These are phyloP conservation scores for Mimumesa dahlbomi DNA, from an alignment of 2,888 invertebrate genomes.

Conservation along the genomic window DNA sequence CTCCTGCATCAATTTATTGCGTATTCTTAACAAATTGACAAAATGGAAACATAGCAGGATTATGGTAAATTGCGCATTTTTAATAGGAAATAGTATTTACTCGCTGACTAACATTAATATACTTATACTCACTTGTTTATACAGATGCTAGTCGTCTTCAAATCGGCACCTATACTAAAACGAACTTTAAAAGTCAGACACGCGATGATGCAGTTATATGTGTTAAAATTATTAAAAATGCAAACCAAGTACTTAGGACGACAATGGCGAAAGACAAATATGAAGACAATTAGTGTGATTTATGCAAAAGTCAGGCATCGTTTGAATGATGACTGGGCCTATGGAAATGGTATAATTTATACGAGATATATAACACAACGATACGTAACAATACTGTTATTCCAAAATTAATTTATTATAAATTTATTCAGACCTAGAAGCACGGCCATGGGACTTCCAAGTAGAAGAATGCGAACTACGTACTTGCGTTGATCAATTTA, in stretches of 20 bases:
- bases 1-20: slow-evolving; percentile 96
- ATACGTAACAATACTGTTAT: no score
- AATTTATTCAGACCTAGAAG: slow-evolving; percentile 89
- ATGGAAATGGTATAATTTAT: slow-evolving; percentile 93
- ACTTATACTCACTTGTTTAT: slow-evolving; percentile 8
- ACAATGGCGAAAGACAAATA: slow-evolving; percentile 99
- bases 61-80: slow-evolving; percentile 85
- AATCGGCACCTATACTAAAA: slow-evolving; percentile 99
- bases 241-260: slow-evolving; percentile 99
- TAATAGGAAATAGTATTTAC: no score
- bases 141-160: slow-evolving; percentile 98
- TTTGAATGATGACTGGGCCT: slow-evolving; percentile 99
- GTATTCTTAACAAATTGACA: slow-evolving; percentile 98
- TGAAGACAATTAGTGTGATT: slow-evolving; percentile 99
- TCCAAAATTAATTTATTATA: no score
- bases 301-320: slow-evolving; percentile 98
- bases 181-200: slow-evolving; percentile 97
- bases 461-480: slow-evolving; percentile 97
- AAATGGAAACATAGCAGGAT: slow-evolving; percentile 99
- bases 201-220: slow-evolving; percentile 98
- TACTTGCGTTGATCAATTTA: slow-evolving; percentile 97
- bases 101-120: no score
- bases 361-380: no score
- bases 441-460: slow-evolving; percentile 98
- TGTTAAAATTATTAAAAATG: slow-evolving; percentile 98